A percentile compares a stretch with the other conserved stretches of the same genome.
Conservation (phyloP, 2,888 invertebrate genomes). For the Serripes groenlandicus region DNA sequence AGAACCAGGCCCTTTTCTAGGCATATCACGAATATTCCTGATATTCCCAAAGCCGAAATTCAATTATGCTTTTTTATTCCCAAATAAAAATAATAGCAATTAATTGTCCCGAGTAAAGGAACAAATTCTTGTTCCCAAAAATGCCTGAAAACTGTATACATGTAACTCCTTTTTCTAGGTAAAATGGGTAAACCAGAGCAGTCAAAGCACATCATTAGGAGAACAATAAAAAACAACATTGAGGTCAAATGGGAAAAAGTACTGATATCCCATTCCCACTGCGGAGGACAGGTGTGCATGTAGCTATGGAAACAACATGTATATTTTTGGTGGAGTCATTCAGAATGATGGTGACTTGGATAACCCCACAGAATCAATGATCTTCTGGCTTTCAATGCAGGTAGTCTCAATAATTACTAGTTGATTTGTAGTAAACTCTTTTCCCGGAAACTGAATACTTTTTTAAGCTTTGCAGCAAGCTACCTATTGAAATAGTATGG, state of each 20-base stretch:
- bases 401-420: no score
- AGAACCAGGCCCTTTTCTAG: no score
- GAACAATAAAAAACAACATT: conserved; percentile 62
- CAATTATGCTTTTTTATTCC: no score
- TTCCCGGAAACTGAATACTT: no score
- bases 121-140: no score
- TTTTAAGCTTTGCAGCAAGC: no score
- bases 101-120: no score
- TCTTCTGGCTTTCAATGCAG: conserved; percentile 79
- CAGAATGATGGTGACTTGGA: conserved; percentile 68
- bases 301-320: conserved; percentile 75
- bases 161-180: background rate
- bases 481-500: no score
- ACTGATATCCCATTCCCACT: conserved; percentile 68
- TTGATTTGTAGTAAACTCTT: no score
- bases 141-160: background rate
- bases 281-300: conserved; percentile 84
- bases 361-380: conserved; percentile 81
- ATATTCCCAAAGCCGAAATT: no score
- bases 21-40: no score
- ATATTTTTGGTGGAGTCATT: conserved; percentile 84
- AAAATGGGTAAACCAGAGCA: conserved; percentile 63
- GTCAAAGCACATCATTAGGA: conserved; percentile 37
- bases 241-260: conserved; percentile 68
- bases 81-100: no score